A percentile compares a stretch with the other conserved stretches of the same genome.
Conservation (phyloP, 2,113 vertebrate species). For the Leptosomus discolor region DNA sequence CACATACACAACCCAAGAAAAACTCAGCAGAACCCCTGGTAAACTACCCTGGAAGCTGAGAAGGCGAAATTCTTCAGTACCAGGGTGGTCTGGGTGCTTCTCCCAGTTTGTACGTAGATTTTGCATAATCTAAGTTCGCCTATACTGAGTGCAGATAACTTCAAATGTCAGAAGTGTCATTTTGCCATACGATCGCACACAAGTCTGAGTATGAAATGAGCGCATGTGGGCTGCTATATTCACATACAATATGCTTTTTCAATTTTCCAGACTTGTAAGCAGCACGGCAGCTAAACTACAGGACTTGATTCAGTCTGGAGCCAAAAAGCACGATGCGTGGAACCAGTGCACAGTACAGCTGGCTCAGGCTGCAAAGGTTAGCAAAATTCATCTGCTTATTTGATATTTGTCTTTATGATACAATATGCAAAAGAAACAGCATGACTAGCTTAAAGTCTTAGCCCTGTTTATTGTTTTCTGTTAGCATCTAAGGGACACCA, state of each 20-base stretch:
- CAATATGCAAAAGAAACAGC: neutral
- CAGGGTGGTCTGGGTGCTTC: neutral
- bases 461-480: neutral
- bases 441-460: neutral
- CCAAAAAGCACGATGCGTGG: slow-evolving; percentile 63
- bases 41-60: neutral
- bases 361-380: slow-evolving; percentile 72
- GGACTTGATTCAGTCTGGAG: slow-evolving; percentile 59
- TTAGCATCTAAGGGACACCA: neutral
- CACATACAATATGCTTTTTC: neutral
- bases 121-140: neutral
- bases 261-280: slow-evolving; percentile 61
- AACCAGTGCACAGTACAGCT: slow-evolving; percentile 72
- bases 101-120: neutral
- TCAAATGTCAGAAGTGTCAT: neutral
- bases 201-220: neutral
- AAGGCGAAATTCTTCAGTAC: neutral
- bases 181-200: neutral
- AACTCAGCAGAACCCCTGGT: neutral
- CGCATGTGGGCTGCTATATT: neutral
- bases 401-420: neutral
- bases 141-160: neutral
- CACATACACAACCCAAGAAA: neutral
- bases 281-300: slow-evolving; percentile 61
- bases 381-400: neutral